These are phyloP conservation scores for Zygaena filipendulae DNA, from an alignment of 2,888 invertebrate species.

Conservation along the genomic window DNA sequence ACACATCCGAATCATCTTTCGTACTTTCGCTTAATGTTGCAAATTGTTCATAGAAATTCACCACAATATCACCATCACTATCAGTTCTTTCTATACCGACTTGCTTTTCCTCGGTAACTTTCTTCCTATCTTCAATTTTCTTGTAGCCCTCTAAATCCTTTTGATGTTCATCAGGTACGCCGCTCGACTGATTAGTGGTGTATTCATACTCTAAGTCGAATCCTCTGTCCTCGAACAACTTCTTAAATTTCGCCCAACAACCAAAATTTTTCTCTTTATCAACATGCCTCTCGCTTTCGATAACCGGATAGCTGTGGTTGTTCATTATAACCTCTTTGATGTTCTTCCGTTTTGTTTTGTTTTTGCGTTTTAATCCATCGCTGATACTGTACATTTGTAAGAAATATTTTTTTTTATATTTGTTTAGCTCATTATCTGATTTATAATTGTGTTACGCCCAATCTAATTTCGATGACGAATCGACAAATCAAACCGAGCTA, in stretches of 20 bases:
- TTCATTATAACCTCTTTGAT: too few species aligned
- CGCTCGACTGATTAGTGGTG: slow-evolving; percentile 21
- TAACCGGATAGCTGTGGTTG: neutral
- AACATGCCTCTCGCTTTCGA: slow-evolving; percentile 12
- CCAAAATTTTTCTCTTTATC: slow-evolving; percentile 22
- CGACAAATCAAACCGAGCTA: slow-evolving; percentile 11
- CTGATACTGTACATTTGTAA: too few species aligned
- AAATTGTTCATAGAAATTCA: slow-evolving; percentile 59
- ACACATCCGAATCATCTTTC: slow-evolving; percentile 32
- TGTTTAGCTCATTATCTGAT: too few species aligned
- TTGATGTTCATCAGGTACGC: slow-evolving; percentile 26
- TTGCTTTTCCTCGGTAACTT: slow-evolving; percentile 17
- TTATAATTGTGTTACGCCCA: too few species aligned
- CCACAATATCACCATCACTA: slow-evolving; percentile 28
- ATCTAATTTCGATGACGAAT: slow-evolving; percentile 19
- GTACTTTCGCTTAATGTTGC: slow-evolving; percentile 39
- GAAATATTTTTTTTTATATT: too few species aligned
- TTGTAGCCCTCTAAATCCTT: slow-evolving; percentile 32
- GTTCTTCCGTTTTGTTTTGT: too few species aligned
- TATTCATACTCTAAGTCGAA: slow-evolving; percentile 57
- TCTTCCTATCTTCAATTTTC: slow-evolving; percentile 30
- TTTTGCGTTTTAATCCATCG: too few species aligned
- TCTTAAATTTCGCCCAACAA: slow-evolving; percentile 53
- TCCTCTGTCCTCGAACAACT: slow-evolving; percentile 50
- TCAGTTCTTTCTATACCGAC: slow-evolving; percentile 17